Percentiles rank a stretch among this genome's conserved stretches.
These are phyloP conservation scores for Cheilosia pagana DNA, from an alignment of 2,888 invertebrate species.

Conservation along the genomic window DNA sequence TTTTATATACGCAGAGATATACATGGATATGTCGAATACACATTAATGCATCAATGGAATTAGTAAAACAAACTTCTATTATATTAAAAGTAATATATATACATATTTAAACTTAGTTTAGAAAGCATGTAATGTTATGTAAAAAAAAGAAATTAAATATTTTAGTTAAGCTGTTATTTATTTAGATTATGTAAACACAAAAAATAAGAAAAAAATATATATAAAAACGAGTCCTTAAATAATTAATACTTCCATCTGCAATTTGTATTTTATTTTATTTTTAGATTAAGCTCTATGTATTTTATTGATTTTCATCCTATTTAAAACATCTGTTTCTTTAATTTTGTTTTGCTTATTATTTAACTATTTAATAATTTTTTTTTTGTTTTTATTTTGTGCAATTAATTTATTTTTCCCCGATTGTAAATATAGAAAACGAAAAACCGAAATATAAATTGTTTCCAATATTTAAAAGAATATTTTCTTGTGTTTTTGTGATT, in stretches of 20 bases:
- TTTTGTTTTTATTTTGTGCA: conserved; percentile 79
- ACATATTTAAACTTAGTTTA: conserved; percentile 63
- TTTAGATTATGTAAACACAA: conserved; percentile 46
- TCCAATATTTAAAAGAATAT: conserved; percentile 62
- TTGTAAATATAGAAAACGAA: conserved; percentile 74
- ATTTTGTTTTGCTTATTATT: conserved; percentile 64
- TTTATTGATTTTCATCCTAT: conserved; percentile 76
- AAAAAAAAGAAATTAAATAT: conserved; percentile 53
- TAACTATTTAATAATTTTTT: conserved; percentile 80
- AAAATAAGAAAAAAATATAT: conserved; percentile 27
- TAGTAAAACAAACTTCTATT: conserved; percentile 42
- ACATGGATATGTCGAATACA: conserved; percentile 25
- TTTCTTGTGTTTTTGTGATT: not conserved
- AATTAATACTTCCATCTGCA: conserved; percentile 54
- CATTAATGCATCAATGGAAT: conserved; percentile 44
- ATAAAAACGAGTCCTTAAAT: conserved; percentile 68
- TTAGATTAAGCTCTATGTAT: conserved; percentile 76
- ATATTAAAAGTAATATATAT: not conserved
- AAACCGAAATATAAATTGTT: conserved; percentile 70
- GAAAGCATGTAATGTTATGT: conserved; percentile 66
- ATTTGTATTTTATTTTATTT: conserved; percentile 37
- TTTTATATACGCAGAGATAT: conserved; percentile 44
- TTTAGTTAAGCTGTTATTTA: conserved; percentile 66
- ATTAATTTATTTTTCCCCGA: conserved; percentile 81
- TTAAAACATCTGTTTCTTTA: conserved; percentile 76